Base-by-base conservation (phyloP, 2,888 invertebrate species). In the Cylloceria caligata region DNA sequence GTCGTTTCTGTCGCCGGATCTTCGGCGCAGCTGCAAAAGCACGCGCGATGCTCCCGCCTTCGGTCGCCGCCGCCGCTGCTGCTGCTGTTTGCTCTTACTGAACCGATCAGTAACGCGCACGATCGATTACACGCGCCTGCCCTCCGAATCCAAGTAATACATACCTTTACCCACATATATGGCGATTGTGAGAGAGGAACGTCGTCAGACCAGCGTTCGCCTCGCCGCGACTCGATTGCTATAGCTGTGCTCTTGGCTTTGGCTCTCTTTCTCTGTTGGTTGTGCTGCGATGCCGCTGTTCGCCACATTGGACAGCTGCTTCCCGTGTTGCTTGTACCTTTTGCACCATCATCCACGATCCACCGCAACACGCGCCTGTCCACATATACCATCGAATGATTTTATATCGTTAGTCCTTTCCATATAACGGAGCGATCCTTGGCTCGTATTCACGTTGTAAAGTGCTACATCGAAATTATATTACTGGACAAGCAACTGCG, bases 11-110 rank as follows among this genome's bases (percentile, higher is more conserved):
- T 45, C 76, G 75, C 27, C 72, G 79, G 78, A 79, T 82, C 79
- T 24, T 49, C 21, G 68, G 68, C n/a, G n/a, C 82, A 83, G 82
- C 82, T 83, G 82, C 82, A 67, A 39, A 68, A 79, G 82, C 82
- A 83, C 79, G 82, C 76, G 68, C 76, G 76, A 67, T 60, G 60
- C 52, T 49, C 80, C 55, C 39, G 24, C 42, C 72, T 55, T 27
- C 19, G 36, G 73, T 68, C 45, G 62, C 68, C 6, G 21, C 34
- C 60, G 60, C 60, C 49, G 30, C 16, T 45, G 74, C 36, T 57
- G 74, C 68, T 57, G 52, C 52, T 79, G n/a, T 60, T 45, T 72
- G 45, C 68, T 72, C 72, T 67, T 67, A 45, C 64, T 60, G 19
- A 68, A 62, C 72, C 79, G 79, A 79, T 80, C 76, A 74, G 34